A percentile compares a stretch with the other conserved stretches of the same genome.
Conservation (phyloP, 1,140 invertebrate genomes). For the Leptonema lineaticorne region DNA sequence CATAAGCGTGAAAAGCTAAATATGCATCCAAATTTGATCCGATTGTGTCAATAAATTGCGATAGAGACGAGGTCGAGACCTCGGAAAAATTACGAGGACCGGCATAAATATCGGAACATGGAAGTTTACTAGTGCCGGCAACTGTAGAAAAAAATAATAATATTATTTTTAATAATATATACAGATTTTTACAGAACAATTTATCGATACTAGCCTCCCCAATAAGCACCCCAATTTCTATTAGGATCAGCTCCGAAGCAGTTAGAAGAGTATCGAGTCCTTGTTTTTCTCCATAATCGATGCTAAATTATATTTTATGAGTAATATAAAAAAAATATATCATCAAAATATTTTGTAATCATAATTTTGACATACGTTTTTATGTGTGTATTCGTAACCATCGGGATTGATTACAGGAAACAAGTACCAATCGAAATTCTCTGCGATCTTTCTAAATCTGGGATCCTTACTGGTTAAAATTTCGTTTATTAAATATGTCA, state of each 20-base stretch:
- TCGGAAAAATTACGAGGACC: constrained; percentile 71
- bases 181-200: constrained; percentile 42
- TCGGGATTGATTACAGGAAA: constrained; percentile 74
- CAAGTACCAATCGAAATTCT: constrained; percentile 67
- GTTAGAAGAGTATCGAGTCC: constrained; percentile 35
- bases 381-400: constrained; percentile 69
- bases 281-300: constrained; percentile 48
- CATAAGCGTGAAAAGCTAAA: constrained; percentile 74
- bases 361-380: constrained; percentile 3
- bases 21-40: constrained; percentile 50
- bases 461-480: constrained; percentile 59
- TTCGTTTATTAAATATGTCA: constrained; percentile 68
- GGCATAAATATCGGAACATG: constrained; percentile 68
- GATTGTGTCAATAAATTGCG: constrained; percentile 51
- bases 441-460: constrained; percentile 54
- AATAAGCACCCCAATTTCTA: constrained; percentile 61
- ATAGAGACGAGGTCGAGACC: constrained; percentile 61
- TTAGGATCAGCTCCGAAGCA: constrained; percentile 59
- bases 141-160: constrained; percentile 46
- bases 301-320: constrained; percentile 41
- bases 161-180: neutral
- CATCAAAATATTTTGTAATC: neutral
- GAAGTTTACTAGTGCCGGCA: constrained; percentile 62
- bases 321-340: neutral
- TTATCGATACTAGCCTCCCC: constrained; percentile 46